These are phyloP conservation scores for Peromyscus polionotus DNA, from an alignment of 2,113 vertebrate species.

Conservation along the genomic window DNA sequence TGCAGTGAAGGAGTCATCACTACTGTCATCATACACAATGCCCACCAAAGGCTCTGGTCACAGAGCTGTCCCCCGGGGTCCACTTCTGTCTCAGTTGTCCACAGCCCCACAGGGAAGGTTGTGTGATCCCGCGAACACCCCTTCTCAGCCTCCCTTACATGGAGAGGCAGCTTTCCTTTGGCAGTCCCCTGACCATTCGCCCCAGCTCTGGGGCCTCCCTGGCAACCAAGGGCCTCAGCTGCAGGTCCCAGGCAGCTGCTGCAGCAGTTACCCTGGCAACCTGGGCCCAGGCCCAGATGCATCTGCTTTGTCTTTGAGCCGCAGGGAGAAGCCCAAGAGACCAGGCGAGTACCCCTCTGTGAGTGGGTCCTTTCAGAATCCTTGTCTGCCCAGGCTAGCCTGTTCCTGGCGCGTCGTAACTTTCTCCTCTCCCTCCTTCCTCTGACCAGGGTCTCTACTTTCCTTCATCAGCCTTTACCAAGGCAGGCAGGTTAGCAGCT, in stretches of 20 bases:
- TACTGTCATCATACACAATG: background rate
- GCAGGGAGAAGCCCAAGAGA: background rate
- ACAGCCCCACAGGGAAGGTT: background rate
- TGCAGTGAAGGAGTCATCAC: background rate
- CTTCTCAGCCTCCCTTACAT: background rate
- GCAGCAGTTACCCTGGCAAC: background rate
- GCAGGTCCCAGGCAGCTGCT: background rate
- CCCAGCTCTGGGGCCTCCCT: background rate
- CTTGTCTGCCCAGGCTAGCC: background rate
- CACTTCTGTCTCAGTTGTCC: background rate
- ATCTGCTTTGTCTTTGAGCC: background rate
- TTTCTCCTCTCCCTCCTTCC: background rate
- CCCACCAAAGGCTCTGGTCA: fast-evolving
- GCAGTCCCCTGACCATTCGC: background rate
- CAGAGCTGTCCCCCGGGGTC: background rate
- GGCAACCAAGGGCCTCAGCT: background rate
- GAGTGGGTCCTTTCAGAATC: fast-evolving
- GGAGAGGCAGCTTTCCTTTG: background rate
- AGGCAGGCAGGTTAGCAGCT: background rate
- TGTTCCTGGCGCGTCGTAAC: background rate
- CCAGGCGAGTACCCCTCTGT: background rate
- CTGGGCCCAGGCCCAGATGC: background rate
- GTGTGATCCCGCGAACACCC: fast-evolving
- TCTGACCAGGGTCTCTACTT: background rate
- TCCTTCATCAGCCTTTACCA: slow-evolving; percentile 16